Conservation (phyloP, 2,797 vertebrate species). For the Sebastes diploproa region DNA sequence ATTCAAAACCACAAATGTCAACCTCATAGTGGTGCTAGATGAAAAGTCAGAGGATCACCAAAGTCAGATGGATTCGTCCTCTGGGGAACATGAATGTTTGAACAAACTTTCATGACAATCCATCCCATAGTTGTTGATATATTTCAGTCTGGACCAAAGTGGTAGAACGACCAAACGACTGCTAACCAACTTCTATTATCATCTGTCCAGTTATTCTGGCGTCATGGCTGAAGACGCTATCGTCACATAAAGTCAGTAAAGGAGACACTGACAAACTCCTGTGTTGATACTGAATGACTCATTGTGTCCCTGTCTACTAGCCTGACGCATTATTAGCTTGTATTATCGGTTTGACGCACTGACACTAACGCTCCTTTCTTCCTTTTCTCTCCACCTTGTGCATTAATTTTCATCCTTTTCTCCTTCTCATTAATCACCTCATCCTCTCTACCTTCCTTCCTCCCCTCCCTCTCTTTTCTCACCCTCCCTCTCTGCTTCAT, state of each 20-base stretch:
- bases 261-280: too few relatives aligned
- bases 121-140: neutral
- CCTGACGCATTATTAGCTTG: neutral
- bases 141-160: neutral
- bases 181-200: too few relatives aligned
- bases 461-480: neutral
- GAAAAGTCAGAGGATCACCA: too few relatives aligned
- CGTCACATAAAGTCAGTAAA: too few relatives aligned
- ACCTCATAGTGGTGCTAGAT: neutral
- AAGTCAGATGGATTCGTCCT: neutral
- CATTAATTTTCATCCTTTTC: neutral
- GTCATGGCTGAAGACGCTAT: too few relatives aligned
- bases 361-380: constrained; percentile 34
- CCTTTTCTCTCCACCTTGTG: neutral
- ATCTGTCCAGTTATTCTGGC: too few relatives aligned
- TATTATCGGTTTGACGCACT: neutral
- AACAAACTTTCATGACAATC: neutral
- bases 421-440: constrained; percentile 19
- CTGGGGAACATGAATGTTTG: neutral
- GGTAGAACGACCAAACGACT: neutral
- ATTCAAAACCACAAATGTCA: neutral
- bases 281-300: too few relatives aligned
- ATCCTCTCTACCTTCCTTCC: neutral
- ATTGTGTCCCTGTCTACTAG: neutral
- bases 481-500: neutral